Conservation (phyloP, 2,888 invertebrate species). For the Acanthosepion lycidas region DNA sequence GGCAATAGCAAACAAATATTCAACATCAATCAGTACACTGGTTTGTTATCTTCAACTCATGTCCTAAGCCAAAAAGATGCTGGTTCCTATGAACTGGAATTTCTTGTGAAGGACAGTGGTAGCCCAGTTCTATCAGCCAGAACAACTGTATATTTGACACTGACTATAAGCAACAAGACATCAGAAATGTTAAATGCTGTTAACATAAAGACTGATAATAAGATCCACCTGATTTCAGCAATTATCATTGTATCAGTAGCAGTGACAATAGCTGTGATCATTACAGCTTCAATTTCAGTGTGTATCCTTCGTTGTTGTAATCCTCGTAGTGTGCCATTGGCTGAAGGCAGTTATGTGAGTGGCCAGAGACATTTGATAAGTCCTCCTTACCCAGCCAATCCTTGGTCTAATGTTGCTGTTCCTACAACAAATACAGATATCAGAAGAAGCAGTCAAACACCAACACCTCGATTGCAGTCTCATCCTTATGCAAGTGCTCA, state of each 20-base stretch:
- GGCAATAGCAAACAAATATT: slow-evolving; percentile 14
- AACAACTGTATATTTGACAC: not conserved
- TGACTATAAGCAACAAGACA: not conserved
- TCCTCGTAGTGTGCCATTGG: not conserved
- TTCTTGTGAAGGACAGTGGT: not conserved
- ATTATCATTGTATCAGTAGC: not conserved
- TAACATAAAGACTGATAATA: not conserved
- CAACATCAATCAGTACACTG: slow-evolving; percentile 12
- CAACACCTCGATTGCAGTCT: not conserved
- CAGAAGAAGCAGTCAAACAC: not conserved
- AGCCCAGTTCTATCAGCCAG: not conserved
- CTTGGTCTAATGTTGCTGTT: not conserved
- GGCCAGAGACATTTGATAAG: slow-evolving; percentile 21
- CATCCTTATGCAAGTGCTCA: not conserved
- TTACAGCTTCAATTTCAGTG: slow-evolving; percentile 10
- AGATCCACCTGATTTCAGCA: not conserved
- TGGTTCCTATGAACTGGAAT: not conserved
- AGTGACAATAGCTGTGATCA: slow-evolving; percentile 33
- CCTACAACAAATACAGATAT: not conserved
- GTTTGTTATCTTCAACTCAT: slow-evolving; percentile 8
- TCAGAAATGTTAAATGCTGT: slow-evolving; percentile 10
- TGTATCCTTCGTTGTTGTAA: slow-evolving; percentile 1
- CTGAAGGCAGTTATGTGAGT: not conserved
- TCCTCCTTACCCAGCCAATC: not conserved
- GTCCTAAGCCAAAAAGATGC: slow-evolving; percentile 33